Evolutionary conservation across 2,113 vertebrate genomes (phyloP).

Genomic region (Vireo altiloquus): DNA sequence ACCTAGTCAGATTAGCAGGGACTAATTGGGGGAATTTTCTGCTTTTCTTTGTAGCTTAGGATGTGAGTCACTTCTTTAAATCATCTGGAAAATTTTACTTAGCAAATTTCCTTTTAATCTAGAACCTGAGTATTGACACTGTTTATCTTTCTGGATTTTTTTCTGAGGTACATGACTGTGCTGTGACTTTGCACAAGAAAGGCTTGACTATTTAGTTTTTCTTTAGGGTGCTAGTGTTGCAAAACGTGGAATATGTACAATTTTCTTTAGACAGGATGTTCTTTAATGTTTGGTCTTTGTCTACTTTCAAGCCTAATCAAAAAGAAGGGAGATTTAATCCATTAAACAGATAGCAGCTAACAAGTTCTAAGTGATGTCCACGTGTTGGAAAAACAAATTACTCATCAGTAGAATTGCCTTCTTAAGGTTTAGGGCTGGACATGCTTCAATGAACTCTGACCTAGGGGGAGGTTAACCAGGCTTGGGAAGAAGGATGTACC

Average conservation of each 20-base stretch:
- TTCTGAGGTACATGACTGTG: neutral
- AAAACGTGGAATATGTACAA: neutral
- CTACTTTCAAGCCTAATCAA: neutral
- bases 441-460: fast-evolving
- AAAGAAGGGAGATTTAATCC: neutral
- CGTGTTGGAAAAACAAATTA: neutral
- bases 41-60: neutral
- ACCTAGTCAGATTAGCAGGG: neutral
- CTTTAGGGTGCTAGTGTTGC: neutral
- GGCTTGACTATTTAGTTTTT: neutral
- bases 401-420: neutral
- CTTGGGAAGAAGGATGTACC: neutral
- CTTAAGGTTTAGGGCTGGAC: neutral
- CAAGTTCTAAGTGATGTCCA: neutral
- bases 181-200: neutral
- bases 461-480: neutral
- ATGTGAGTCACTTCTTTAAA: neutral
- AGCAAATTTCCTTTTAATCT: neutral
- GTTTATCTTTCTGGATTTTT: neutral
- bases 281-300: neutral
- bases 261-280: neutral
- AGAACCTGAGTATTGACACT: neutral
- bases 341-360: neutral
- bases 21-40: neutral
- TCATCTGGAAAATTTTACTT: neutral